Evolutionary conservation across 2,888 invertebrate species (phyloP).

Genomic region (Electrophaes corylata): DNA sequence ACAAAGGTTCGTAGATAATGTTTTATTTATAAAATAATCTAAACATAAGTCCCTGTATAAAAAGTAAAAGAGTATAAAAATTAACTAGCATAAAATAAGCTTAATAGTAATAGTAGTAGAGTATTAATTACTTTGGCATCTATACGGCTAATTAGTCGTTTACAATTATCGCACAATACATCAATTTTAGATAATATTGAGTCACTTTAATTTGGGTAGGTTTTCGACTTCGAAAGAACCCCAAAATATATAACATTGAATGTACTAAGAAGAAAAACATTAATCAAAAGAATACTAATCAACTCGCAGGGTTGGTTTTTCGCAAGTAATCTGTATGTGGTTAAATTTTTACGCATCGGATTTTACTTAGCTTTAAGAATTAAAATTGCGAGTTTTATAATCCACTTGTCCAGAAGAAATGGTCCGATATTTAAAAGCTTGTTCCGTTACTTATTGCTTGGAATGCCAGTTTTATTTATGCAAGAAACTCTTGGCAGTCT

Average conservation of each 20-base stretch:
- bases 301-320: neutral
- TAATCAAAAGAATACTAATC: neutral
- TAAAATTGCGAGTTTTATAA: no score
- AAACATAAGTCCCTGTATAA: conserved; percentile 43
- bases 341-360: no score
- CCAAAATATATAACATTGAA: no score
- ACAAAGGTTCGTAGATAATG: neutral
- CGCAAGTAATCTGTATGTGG: no score
- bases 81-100: conserved; percentile 30
- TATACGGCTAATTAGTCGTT: conserved; percentile 30
- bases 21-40: conserved; percentile 29
- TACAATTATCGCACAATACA: conserved; percentile 10
- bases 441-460: neutral
- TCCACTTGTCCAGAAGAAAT: no score
- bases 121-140: conserved; percentile 41
- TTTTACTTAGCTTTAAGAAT: neutral
- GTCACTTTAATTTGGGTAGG: neutral
- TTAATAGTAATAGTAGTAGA: conserved; percentile 31
- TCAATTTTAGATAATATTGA: conserved; percentile 12
- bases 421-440: neutral
- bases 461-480: neutral
- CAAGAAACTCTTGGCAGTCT: no score
- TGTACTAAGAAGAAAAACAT: neutral
- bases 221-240: no score
- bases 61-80: conserved; percentile 37